phyloP scores from a whole-genome alignment of 2,113 vertebrate genomes.

The Sardina pilchardus region DNA sequence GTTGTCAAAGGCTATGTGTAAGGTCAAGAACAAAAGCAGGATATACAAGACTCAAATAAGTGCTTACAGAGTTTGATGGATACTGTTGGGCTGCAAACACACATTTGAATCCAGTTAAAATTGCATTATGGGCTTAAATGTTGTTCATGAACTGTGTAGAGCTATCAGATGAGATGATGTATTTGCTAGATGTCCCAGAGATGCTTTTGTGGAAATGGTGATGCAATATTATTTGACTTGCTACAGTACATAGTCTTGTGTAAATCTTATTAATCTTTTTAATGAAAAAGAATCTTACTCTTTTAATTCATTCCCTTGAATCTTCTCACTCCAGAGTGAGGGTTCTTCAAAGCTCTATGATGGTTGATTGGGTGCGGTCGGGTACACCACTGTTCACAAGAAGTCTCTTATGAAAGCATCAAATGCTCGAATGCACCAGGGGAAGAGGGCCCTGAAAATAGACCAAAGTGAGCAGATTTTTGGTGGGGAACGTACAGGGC shows the following conservation, averaged over 20 bases:
- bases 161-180: background rate
- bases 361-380: background rate
- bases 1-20: background rate
- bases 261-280: background rate
- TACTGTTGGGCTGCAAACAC: background rate
- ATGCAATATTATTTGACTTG: background rate
- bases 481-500: slow-evolving; percentile 66
- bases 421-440: slow-evolving; percentile 47
- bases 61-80: background rate
- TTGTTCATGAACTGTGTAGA: too few relatives aligned
- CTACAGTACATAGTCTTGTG: background rate
- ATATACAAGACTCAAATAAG: background rate
- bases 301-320: background rate
- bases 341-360: background rate
- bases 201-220: background rate
- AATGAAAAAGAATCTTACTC: background rate
- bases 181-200: background rate
- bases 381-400: slow-evolving; percentile 8
- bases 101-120: background rate
- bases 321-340: background rate
- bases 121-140: background rate
- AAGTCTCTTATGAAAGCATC: slow-evolving; percentile 39
- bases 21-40: background rate
- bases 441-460: slow-evolving; percentile 46
- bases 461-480: slow-evolving; percentile 47